Evolutionary conservation across 1,140 invertebrate genomes (phyloP).

Genomic region (Tyrophagus putrescentiae): DNA sequence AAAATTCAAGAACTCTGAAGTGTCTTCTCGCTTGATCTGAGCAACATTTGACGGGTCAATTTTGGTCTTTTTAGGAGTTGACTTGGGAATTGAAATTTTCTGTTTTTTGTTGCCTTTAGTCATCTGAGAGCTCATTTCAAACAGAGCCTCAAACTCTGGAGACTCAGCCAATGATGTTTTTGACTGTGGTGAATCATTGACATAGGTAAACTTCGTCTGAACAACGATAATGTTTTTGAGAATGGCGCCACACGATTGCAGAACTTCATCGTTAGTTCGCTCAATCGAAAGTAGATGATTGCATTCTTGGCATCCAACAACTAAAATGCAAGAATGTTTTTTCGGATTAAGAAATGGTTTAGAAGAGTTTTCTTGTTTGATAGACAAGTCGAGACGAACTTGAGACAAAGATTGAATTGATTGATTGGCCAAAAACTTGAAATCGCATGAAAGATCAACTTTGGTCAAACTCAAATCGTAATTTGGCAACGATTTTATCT

Average conservation of each 20-base stretch:
- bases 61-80: neutral
- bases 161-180: neutral
- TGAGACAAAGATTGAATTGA: neutral
- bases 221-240: neutral
- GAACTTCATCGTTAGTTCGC: neutral
- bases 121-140: neutral
- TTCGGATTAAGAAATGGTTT: neutral
- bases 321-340: slow-evolving; percentile 7
- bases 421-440: neutral
- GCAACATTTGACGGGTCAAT: neutral
- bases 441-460: neutral
- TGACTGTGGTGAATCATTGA: neutral
- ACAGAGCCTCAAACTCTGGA: neutral
- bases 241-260: neutral
- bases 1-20: neutral
- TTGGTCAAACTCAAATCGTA: neutral
- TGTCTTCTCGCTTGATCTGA: neutral
- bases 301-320: slow-evolving; percentile 7
- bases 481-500: neutral
- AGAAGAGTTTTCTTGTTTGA: neutral
- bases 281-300: neutral
- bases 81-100: neutral
- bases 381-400: slow-evolving; percentile 1
- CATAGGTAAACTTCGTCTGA: neutral
- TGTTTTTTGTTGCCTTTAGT: neutral